These are phyloP conservation scores for Parauchenoglanis ngamensis DNA, from an alignment of 2,797 vertebrate genomes.

Conservation along the genomic window DNA sequence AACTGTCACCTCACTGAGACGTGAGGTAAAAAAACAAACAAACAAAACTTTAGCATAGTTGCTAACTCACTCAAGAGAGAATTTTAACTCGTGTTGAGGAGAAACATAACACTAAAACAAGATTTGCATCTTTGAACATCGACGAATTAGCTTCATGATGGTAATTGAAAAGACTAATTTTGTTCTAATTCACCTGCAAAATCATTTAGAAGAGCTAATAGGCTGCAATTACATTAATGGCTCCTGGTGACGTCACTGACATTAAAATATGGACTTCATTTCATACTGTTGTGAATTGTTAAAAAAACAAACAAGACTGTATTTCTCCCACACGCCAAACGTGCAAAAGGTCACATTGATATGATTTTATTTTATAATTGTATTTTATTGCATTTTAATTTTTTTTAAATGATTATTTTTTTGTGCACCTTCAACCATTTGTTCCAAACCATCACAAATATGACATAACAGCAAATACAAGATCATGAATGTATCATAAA, in stretches of 20 bases:
- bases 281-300: not conserved
- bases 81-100: accelerated
- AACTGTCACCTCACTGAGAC: conserved; percentile 17
- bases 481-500: not conserved
- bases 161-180: not conserved
- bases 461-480: not conserved
- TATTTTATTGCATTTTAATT: not conserved
- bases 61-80: not conserved
- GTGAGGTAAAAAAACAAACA: not conserved
- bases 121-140: not conserved
- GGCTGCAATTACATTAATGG: not conserved
- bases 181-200: not conserved
- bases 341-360: too few relatives aligned
- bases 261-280: not conserved
- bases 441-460: not conserved
- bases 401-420: not conserved
- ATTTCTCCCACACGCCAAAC: too few relatives aligned
- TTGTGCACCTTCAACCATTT: too few relatives aligned
- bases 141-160: too few relatives aligned
- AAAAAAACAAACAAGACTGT: too few relatives aligned
- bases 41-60: not conserved
- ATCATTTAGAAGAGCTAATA: not conserved
- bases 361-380: not conserved
- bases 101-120: not conserved
- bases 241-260: not conserved